Conservation (phyloP, 1,140 invertebrate genomes). For the Papilio dardanus region DNA sequence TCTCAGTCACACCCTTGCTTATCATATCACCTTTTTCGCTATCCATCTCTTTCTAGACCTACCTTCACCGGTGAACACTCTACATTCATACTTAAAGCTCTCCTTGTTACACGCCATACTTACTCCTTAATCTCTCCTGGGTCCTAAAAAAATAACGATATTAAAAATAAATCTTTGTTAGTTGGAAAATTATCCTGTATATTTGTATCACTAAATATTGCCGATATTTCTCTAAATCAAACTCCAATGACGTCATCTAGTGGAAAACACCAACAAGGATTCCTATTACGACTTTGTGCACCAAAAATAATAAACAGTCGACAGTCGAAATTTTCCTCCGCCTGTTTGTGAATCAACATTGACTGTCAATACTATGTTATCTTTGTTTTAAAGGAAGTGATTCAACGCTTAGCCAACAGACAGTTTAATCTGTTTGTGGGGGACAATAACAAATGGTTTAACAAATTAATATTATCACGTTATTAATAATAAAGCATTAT, state of each 20-base stretch:
- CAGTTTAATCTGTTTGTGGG: not conserved
- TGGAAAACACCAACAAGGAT: not conserved
- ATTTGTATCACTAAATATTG: too few species aligned
- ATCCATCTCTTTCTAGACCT: too few species aligned
- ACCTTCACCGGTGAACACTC: too few species aligned
- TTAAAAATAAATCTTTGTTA: too few species aligned
- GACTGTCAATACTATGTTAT: not conserved
- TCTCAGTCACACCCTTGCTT: too few species aligned
- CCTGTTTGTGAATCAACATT: constrained; percentile 9
- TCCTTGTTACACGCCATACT: too few species aligned
- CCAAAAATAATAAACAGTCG: not conserved
- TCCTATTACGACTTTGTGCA: not conserved
- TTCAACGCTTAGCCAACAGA: not conserved
- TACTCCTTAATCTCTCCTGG: too few species aligned
- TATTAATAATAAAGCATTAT: not conserved
- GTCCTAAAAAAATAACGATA: too few species aligned
- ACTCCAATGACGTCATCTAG: not conserved
- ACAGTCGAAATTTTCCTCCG: not conserved
- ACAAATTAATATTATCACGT: not conserved
- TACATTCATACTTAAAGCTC: too few species aligned
- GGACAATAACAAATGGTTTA: not conserved
- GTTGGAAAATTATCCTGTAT: too few species aligned
- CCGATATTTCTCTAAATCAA: not conserved
- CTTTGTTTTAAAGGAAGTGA: constrained; percentile 2
- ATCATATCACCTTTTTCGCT: too few species aligned